Percentiles rank a stretch among this genome's conserved stretches.
These are phyloP conservation scores for Torymus auratus DNA, from an alignment of 2,888 invertebrate species.

Conservation along the genomic window DNA sequence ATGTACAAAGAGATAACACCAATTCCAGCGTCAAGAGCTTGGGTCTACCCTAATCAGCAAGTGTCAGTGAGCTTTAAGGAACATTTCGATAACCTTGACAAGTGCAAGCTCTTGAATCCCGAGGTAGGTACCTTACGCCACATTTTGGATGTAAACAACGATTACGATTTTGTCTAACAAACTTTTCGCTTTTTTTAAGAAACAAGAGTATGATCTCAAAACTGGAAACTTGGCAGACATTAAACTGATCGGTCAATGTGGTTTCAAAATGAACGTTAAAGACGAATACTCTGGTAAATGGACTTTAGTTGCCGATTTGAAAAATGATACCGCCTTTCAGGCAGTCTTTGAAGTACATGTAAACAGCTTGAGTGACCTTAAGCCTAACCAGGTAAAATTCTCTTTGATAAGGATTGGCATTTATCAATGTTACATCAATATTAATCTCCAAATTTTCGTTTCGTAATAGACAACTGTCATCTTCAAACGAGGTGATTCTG, in stretches of 20 bases:
- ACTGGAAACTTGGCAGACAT: neutral
- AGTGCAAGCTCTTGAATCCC: constrained; percentile 35
- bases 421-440: too few species aligned
- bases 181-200: constrained; percentile 14
- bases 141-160: neutral
- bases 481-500: constrained; percentile 43
- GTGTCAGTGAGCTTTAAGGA: constrained; percentile 35
- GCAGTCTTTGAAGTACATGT: neutral
- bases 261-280: constrained; percentile 41
- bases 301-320: constrained; percentile 53
- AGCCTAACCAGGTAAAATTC: constrained; percentile 7
- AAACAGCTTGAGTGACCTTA: constrained; percentile 25
- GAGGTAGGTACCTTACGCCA: constrained; percentile 32
- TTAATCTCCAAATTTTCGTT: too few species aligned
- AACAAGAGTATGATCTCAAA: constrained; percentile 10
- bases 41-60: constrained; percentile 25
- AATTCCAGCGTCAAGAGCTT: neutral
- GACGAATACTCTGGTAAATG: constrained; percentile 40
- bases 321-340: constrained; percentile 31
- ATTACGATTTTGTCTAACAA: neutral
- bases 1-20: constrained; percentile 6
- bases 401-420: too few species aligned
- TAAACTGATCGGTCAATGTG: constrained; percentile 31
- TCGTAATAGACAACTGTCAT: neutral
- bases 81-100: constrained; percentile 23